Percentiles rank a stretch among this genome's conserved stretches.
phyloP scores from a whole-genome alignment of 2,113 vertebrate genomes.

The Gorsachius goisagi region DNA sequence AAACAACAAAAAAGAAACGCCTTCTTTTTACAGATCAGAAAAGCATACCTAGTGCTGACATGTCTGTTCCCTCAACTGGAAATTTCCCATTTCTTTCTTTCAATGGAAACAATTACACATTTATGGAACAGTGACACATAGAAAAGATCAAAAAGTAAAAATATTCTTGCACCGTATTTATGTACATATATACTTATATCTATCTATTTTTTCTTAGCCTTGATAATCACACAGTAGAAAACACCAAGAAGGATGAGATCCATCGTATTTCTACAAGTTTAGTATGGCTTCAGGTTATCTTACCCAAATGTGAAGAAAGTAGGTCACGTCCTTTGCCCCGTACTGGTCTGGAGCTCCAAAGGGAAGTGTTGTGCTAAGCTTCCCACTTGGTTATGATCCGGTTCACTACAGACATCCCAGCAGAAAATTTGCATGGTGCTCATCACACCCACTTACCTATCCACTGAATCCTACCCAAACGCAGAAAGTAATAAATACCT shows the following conservation, averaged over 20 bases:
- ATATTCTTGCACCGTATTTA: not conserved
- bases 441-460: not conserved
- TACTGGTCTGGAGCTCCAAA: not conserved
- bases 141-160: not conserved
- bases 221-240: not conserved
- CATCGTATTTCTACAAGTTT: not conserved
- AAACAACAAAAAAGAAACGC: not conserved
- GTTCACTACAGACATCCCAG: not conserved
- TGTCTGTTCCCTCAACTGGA: not conserved
- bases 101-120: not conserved
- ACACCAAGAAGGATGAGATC: not conserved
- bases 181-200: not conserved
- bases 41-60: not conserved
- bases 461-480: not conserved
- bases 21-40: not conserved
- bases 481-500: not conserved
- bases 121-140: not conserved
- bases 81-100: not conserved
- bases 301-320: not conserved
- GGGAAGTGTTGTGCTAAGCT: not conserved
- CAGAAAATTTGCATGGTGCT: conserved; percentile 61
- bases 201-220: not conserved
- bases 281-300: not conserved
- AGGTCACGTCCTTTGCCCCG: not conserved
- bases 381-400: not conserved